These are phyloP conservation scores for Scotopteryx bipunctaria DNA, from an alignment of 2,888 invertebrate genomes.

Conservation along the genomic window DNA sequence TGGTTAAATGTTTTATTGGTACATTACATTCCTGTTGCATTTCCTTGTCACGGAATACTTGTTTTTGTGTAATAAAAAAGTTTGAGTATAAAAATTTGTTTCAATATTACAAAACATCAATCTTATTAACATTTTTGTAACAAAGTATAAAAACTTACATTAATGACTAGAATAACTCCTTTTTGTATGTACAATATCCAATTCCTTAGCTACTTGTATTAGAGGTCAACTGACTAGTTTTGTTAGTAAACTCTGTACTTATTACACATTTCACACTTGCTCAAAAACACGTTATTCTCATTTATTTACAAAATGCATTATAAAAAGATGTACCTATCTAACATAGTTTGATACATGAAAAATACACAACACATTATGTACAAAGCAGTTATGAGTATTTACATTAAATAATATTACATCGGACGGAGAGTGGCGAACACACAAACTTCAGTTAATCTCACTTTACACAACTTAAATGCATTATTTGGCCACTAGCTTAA, in stretches of 20 bases:
- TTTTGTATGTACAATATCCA: conserved; percentile 29
- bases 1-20: conserved; percentile 73
- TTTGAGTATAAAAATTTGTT: conserved; percentile 58
- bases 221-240: conserved; percentile 68
- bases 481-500: conserved; percentile 47
- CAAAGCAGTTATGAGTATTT: conserved; percentile 34
- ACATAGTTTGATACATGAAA: conserved; percentile 1
- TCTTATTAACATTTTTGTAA: conserved; percentile 53
- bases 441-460: conserved; percentile 51
- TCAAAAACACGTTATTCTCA: no score
- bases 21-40: conserved; percentile 71
- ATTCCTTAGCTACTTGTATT: conserved; percentile 42
- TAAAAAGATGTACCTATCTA: neutral
- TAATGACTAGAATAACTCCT: conserved; percentile 77
- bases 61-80: conserved; percentile 62
- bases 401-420: conserved; percentile 39
- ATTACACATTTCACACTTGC: conserved; percentile 7
- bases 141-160: conserved; percentile 57
- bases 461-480: conserved; percentile 68
- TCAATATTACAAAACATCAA: conserved; percentile 37
- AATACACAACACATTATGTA: conserved; percentile 38
- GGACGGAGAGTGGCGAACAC: conserved; percentile 62
- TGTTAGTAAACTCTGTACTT: conserved; percentile 39
- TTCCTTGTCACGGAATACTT: conserved; percentile 50
- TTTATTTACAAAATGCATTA: neutral